A percentile compares a stretch with the other conserved stretches of the same genome.
Conservation (phyloP, 2,113 vertebrate species). For the Scopus umbretta region DNA sequence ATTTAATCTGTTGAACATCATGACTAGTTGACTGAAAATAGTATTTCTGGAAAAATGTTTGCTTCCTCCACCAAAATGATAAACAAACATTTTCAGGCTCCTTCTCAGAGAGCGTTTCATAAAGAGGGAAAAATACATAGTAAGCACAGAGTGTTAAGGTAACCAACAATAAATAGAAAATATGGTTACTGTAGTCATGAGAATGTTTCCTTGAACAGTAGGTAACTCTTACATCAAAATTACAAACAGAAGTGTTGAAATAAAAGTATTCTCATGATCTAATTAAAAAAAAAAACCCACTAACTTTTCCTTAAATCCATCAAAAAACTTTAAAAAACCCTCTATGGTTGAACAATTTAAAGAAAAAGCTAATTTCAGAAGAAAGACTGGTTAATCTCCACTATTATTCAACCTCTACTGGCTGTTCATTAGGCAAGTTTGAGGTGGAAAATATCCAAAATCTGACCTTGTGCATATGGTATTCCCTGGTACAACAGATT, state of each 20-base stretch:
- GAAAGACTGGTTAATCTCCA: neutral
- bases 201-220: neutral
- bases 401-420: neutral
- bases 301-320: neutral
- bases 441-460: neutral
- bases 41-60: neutral
- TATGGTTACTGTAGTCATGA: neutral
- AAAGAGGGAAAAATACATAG: neutral
- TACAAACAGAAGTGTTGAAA: neutral
- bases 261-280: neutral
- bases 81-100: neutral
- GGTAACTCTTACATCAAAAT: neutral
- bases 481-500: neutral
- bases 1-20: neutral
- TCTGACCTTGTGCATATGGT: neutral
- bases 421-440: neutral
- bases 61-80: neutral
- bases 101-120: neutral
- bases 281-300: neutral
- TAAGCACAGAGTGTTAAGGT: neutral
- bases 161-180: neutral
- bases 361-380: neutral
- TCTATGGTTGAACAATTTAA: neutral
- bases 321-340: neutral
- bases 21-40: neutral